A percentile compares a stretch with the other conserved stretches of the same genome.
Evolutionary conservation across 1,140 invertebrate genomes (phyloP).

Genomic region (Pristionchus pacificus): DNA sequence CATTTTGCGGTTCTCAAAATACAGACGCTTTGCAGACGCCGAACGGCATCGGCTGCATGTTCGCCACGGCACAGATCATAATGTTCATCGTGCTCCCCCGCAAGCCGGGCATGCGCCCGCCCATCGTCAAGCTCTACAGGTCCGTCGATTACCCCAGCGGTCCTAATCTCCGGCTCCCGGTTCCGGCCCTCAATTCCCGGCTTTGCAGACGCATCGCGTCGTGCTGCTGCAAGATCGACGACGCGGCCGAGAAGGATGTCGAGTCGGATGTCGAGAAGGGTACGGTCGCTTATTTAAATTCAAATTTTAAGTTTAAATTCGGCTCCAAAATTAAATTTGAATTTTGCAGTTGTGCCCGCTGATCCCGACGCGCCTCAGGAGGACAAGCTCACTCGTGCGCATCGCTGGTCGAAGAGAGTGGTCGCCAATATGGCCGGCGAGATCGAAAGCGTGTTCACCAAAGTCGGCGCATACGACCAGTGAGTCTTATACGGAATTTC

Average conservation of each 20-base stretch:
- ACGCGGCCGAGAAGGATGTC: background rate
- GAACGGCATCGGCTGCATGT: slow-evolving; percentile 52
- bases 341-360: slow-evolving; percentile 18
- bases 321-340: background rate
- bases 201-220: background rate
- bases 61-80: slow-evolving; percentile 49
- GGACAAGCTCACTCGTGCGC: slow-evolving; percentile 22
- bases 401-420: slow-evolving; percentile 25
- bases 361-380: slow-evolving; percentile 3
- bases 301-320: background rate
- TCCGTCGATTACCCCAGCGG: slow-evolving; percentile 31
- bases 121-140: slow-evolving; percentile 38
- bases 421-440: slow-evolving; percentile 29
- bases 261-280: background rate
- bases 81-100: slow-evolving; percentile 52
- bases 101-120: slow-evolving; percentile 50
- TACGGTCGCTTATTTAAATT: background rate
- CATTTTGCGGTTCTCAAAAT: too few species aligned
- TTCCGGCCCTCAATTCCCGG: background rate
- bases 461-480: slow-evolving; percentile 25
- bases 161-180: background rate
- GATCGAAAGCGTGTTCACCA: slow-evolving; percentile 34
- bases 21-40: slow-evolving; percentile 43
- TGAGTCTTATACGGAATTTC: slow-evolving; percentile 9
- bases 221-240: background rate